Conservation (phyloP, 2,888 invertebrate genomes). For the Brachycybe producta region DNA sequence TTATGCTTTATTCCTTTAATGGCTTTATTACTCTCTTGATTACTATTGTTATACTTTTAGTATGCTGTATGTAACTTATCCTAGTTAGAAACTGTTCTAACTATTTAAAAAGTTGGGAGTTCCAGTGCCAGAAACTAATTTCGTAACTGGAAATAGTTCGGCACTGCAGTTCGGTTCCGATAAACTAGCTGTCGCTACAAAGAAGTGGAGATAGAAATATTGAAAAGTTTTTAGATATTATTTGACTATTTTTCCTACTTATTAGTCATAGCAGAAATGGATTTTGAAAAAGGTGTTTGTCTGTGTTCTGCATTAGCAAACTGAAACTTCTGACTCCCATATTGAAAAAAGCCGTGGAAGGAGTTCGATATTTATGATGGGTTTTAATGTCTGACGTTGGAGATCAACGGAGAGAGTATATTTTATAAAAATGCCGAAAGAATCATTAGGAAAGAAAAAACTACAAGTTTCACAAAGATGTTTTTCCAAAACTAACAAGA, state of each 20-base stretch:
- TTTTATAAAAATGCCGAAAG: too few relatives aligned
- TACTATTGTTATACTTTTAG: too few relatives aligned
- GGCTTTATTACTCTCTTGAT: too few relatives aligned
- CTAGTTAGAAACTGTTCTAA: background rate
- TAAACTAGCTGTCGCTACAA: conserved; percentile 21
- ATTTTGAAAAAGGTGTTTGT: background rate
- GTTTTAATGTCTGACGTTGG: too few relatives aligned
- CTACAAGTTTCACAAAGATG: too few relatives aligned
- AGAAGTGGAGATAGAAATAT: conserved; percentile 24
- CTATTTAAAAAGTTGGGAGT: conserved; percentile 15
- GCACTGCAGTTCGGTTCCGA: conserved; percentile 23
- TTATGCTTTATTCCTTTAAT: too few relatives aligned
- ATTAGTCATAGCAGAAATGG: conserved; percentile 22
- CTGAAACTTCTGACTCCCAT: background rate
- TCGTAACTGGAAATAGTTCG: conserved; percentile 24
- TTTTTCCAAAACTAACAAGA: too few relatives aligned
- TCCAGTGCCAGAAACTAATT: conserved; percentile 15
- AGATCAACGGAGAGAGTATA: too few relatives aligned
- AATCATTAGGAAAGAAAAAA: too few relatives aligned
- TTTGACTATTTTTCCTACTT: conserved; percentile 23
- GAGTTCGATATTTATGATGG: too few relatives aligned
- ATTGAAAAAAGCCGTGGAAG: background rate
- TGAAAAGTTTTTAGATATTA: conserved; percentile 25
- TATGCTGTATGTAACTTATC: background rate
- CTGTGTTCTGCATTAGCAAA: background rate